A percentile compares a stretch with the other conserved stretches of the same genome.
These are phyloP conservation scores for Pseudococcus longispinus DNA, from an alignment of 2,888 invertebrate genomes.

Conservation along the genomic window DNA sequence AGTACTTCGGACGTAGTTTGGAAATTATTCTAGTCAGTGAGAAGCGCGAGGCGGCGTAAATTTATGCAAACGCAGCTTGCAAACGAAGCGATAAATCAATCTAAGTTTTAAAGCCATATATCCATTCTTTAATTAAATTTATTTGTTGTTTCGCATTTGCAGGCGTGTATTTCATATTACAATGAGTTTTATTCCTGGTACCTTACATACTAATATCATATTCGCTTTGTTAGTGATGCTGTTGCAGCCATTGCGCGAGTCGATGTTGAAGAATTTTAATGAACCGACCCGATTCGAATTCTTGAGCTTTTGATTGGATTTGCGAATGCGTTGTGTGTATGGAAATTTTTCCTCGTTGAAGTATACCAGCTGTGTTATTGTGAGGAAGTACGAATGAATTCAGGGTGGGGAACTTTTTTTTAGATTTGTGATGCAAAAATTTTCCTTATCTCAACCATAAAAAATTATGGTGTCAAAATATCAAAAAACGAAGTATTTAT, in stretches of 20 bases:
- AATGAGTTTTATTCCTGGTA: background rate
- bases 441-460: too few relatives aligned
- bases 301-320: background rate
- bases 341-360: background rate
- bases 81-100: slow-evolving; percentile 40
- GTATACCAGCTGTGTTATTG: background rate
- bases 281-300: background rate
- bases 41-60: background rate
- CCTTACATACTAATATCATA: background rate
- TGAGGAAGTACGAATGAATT: background rate
- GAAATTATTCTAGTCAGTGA: slow-evolving; percentile 36
- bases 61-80: slow-evolving; percentile 46
- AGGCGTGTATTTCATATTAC: slow-evolving; percentile 21
- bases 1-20: slow-evolving; percentile 36
- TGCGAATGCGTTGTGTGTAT: background rate
- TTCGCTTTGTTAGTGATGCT: background rate
- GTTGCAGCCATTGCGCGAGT: background rate
- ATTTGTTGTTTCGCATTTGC: slow-evolving; percentile 41
- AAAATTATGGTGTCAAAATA: too few relatives aligned
- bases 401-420: too few relatives aligned
- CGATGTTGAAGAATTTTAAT: slow-evolving; percentile 5
- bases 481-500: too few relatives aligned
- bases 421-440: too few relatives aligned
- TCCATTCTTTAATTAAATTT: slow-evolving; percentile 51
- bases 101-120: slow-evolving; percentile 39